Conservation (phyloP, 2,888 invertebrate genomes). For the Orchesella flavescens region DNA sequence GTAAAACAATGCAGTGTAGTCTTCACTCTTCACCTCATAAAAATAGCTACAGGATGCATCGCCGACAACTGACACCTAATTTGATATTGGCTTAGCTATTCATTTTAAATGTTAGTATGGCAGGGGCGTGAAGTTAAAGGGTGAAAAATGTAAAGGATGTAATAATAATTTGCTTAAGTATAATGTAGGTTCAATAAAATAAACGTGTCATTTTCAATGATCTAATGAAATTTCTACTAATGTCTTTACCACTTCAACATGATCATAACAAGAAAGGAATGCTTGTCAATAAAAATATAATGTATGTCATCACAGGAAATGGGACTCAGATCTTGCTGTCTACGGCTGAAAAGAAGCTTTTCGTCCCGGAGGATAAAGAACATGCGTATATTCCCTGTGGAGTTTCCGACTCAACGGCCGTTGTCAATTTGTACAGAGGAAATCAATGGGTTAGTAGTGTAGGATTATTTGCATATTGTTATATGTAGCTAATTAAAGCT, state of each 20-base stretch:
- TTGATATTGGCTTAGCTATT: too few relatives aligned
- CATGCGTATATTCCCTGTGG: conserved; percentile 66
- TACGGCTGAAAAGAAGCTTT: conserved; percentile 66
- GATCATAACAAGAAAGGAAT: not conserved
- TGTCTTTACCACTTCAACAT: not conserved
- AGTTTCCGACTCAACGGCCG: conserved; percentile 64
- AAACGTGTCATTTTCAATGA: conserved; percentile 31
- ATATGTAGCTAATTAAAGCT: too few relatives aligned
- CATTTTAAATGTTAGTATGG: not conserved
- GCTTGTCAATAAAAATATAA: too few relatives aligned
- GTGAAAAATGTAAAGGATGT: conserved; percentile 27
- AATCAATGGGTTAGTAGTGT: conserved; percentile 59
- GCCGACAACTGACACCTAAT: too few relatives aligned
- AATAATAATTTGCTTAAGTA: not conserved
- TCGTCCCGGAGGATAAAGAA: conserved; percentile 63
- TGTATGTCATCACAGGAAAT: conserved; percentile 50
- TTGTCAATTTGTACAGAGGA: conserved; percentile 65
- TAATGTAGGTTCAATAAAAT: conserved; percentile 9
- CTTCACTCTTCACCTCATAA: too few relatives aligned
- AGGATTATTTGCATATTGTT: not conserved
- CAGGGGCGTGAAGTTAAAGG: conserved; percentile 7
- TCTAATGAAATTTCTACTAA: not conserved
- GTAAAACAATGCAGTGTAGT: too few relatives aligned
- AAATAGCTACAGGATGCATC: not conserved
- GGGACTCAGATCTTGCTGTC: conserved; percentile 63